These are phyloP conservation scores for Triplophysa dalaica DNA, from an alignment of 2,113 vertebrate genomes.

Conservation along the genomic window DNA sequence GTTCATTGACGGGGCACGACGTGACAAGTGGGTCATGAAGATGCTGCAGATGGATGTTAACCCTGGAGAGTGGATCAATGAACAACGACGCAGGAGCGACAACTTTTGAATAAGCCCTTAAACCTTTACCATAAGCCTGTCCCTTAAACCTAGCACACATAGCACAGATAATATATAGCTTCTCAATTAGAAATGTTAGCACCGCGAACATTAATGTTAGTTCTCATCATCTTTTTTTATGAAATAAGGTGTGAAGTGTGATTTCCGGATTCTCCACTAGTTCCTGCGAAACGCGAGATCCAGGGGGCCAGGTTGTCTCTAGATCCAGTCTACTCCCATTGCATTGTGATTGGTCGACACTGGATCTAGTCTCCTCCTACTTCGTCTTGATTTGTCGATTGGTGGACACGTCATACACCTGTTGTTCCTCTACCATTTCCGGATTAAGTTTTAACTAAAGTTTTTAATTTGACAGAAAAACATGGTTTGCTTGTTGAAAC, in stretches of 20 bases:
- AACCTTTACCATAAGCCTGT: neutral
- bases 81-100: constrained; percentile 74
- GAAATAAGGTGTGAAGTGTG: neutral
- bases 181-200: constrained; percentile 1
- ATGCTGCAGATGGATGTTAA: constrained; percentile 94
- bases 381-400: no score
- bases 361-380: no score
- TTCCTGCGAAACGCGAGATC: no score
- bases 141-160: neutral
- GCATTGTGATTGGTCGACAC: no score
- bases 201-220: neutral
- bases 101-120: constrained; percentile 37
- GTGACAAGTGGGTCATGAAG: constrained; percentile 97
- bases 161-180: neutral
- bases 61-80: constrained; percentile 83
- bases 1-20: constrained; percentile 87
- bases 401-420: no score
- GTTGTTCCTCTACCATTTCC: no score
- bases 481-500: no score
- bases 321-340: no score
- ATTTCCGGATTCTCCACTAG: neutral
- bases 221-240: neutral
- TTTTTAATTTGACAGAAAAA: no score
- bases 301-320: no score
- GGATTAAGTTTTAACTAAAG: no score